Evolutionary conservation across 2,113 vertebrate species (phyloP).

Genomic region (Crotalus horridus): DNA sequence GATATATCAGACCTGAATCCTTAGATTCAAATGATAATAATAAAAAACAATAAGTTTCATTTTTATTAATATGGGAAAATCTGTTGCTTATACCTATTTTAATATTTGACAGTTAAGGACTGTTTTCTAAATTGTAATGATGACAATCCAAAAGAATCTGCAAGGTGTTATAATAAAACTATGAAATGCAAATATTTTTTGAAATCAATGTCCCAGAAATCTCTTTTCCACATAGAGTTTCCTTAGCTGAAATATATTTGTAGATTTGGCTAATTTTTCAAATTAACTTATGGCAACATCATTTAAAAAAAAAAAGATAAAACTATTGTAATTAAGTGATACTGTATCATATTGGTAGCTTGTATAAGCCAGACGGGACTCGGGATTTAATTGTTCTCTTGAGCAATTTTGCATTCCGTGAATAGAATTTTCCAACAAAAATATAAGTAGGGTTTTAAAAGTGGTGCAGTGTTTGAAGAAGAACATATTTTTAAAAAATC

Average conservation of each 20-base stretch:
- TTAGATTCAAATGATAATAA: neutral
- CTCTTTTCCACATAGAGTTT: neutral
- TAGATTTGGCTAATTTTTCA: neutral
- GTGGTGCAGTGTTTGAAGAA: neutral
- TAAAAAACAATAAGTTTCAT: neutral
- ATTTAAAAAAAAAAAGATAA: neutral
- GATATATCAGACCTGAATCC: neutral
- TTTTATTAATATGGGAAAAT: neutral
- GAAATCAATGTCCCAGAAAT: neutral
- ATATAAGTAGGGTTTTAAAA: neutral
- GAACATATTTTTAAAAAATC: neutral
- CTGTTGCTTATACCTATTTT: accelerated
- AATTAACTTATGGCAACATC: accelerated
- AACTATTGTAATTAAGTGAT: neutral
- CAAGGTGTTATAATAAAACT: neutral
- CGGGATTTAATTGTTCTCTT: neutral
- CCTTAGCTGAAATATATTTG: neutral
- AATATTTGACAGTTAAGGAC: accelerated
- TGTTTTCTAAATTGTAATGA: neutral
- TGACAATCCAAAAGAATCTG: accelerated
- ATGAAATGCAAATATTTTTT: neutral
- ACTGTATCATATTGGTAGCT: slow-evolving; percentile 4
- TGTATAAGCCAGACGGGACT: neutral
- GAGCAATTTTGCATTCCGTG: neutral
- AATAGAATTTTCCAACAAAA: neutral